Evolutionary conservation across 2,797 vertebrate genomes (phyloP).

Genomic region (Lagodon rhomboides): DNA sequence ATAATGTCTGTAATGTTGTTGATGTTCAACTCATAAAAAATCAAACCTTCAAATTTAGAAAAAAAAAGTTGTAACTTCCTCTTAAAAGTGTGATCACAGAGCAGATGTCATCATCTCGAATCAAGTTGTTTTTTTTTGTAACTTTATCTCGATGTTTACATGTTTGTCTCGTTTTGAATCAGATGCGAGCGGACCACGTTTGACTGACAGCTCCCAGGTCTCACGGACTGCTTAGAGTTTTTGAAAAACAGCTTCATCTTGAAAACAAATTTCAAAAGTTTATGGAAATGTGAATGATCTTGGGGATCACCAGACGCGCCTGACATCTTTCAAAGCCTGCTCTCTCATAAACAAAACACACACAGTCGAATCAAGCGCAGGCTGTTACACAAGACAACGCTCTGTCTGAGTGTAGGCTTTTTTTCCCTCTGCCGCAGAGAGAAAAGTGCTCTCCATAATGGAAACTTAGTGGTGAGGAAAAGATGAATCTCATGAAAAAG

Average conservation of each 20-base stretch:
- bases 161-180: constrained; percentile 22
- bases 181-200: not conserved
- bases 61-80: too few species aligned
- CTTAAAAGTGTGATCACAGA: not conserved
- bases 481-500: constrained; percentile 7
- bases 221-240: not conserved
- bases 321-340: constrained; percentile 32
- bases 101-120: not conserved
- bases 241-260: constrained; percentile 42
- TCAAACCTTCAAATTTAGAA: not conserved
- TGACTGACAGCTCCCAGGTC: constrained; percentile 58
- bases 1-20: not conserved
- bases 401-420: constrained; percentile 5
- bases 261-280: constrained; percentile 68
- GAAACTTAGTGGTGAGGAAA: not conserved
- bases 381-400: not conserved
- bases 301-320: constrained; percentile 29
- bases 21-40: not conserved
- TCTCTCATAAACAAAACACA: constrained; percentile 30
- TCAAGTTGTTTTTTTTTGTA: not conserved
- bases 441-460: not conserved
- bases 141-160: not conserved
- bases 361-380: constrained; percentile 12
- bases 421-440: constrained; percentile 20
- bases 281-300: constrained; percentile 65